Conservation (phyloP, 64 coral and sea anemone genomes). For the Montipora foliosa region DNA sequence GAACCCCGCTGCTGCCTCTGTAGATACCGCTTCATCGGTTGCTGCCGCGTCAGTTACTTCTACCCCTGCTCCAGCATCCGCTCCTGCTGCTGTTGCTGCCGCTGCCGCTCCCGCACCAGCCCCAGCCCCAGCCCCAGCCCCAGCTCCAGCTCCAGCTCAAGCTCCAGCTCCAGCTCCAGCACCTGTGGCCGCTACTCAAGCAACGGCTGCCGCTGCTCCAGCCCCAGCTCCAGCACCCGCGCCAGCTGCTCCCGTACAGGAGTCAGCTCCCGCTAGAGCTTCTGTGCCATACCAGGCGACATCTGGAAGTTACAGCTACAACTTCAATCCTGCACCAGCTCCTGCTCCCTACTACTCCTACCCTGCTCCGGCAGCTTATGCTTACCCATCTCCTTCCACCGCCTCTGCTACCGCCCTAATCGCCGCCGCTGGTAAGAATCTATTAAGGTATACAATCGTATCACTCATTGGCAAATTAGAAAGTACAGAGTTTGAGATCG, state of each 20-base stretch:
- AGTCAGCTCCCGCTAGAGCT: conserved; percentile 39
- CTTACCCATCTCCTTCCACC: conserved; percentile 59
- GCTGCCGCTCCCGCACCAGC: conserved; percentile 29
- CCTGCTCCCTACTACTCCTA: conserved; percentile 56
- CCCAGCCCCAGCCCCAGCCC: conserved; percentile 11
- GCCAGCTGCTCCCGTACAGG: conserved; percentile 48
- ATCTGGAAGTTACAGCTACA: conserved; percentile 70
- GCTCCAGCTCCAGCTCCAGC: conserved; percentile 19
- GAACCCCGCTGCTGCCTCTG: conserved; percentile 8
- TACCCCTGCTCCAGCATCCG: conserved; percentile 30
- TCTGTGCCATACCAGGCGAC: conserved; percentile 29
- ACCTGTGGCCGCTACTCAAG: neutral
- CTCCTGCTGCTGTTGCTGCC: conserved; percentile 19
- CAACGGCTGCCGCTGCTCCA: neutral
- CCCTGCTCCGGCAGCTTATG: conserved; percentile 70
- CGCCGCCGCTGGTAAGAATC: conserved; percentile 76
- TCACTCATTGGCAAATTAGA: neutral
- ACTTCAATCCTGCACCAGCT: conserved; percentile 51
- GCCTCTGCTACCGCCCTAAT: conserved; percentile 78
- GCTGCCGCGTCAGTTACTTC: conserved; percentile 23
- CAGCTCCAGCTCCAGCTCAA: conserved; percentile 38
- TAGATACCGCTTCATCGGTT: neutral
- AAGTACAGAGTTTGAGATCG: neutral
- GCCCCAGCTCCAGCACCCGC: conserved; percentile 20
- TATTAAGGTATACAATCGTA: neutral